Evolutionary conservation across 2,113 vertebrate genomes (phyloP).

Genomic region (Paraplagusia blochii): DNA sequence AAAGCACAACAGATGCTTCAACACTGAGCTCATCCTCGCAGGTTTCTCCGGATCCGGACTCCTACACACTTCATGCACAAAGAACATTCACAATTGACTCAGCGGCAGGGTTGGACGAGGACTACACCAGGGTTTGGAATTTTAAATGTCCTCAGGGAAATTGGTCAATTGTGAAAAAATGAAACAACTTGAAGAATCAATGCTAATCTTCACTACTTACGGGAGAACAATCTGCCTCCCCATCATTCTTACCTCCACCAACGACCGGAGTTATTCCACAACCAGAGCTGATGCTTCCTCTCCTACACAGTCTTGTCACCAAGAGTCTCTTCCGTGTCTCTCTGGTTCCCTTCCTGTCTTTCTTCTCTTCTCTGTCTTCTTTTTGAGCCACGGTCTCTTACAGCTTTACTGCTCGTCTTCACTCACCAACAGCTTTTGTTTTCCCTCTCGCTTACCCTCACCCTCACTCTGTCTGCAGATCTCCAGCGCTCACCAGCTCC

Average conservation of each 20-base stretch:
- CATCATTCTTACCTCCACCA: too few relatives aligned
- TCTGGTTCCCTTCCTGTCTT: too few relatives aligned
- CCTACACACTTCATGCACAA: conserved; percentile 15
- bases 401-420: conserved; percentile 41
- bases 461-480: conserved; percentile 65
- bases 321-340: conserved; percentile 8
- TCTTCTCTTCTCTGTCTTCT: not conserved
- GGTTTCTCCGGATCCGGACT: conserved; percentile 11
- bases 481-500: conserved; percentile 63
- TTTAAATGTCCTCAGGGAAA: conserved; percentile 16
- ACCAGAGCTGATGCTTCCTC: too few relatives aligned
- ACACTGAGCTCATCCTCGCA: conserved; percentile 7
- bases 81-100: conserved; percentile 17
- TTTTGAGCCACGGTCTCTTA: conserved; percentile 9
- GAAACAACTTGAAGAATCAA: conserved; percentile 21
- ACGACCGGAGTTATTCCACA: too few relatives aligned
- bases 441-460: conserved; percentile 35
- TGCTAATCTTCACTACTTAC: too few relatives aligned
- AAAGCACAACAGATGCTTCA: not conserved
- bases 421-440: conserved; percentile 62
- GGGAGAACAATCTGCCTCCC: too few relatives aligned
- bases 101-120: conserved; percentile 34
- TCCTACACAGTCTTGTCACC: not conserved
- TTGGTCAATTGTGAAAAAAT: conserved; percentile 1
- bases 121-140: conserved; percentile 1